Evolutionary conservation across 2,797 vertebrate genomes (phyloP).

Genomic region (Arctocebus calabarensis): DNA sequence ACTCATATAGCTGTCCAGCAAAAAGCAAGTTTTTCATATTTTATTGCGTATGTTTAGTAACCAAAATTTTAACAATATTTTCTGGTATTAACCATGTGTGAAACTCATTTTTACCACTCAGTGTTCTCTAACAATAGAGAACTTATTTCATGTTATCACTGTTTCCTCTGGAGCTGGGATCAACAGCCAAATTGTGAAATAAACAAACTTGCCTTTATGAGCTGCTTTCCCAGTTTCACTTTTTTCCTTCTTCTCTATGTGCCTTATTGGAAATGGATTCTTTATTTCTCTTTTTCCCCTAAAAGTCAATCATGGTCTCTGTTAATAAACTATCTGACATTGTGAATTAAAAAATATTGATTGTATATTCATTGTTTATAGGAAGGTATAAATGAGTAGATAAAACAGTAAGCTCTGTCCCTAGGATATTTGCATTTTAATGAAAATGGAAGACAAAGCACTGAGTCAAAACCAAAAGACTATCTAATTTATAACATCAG

Average conservation of each 20-base stretch:
- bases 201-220: background rate
- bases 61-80: background rate
- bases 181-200: background rate
- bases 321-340: constrained; percentile 28
- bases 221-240: background rate
- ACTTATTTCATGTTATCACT: background rate
- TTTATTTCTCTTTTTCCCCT: background rate
- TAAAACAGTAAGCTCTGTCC: background rate
- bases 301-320: background rate
- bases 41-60: background rate
- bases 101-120: background rate
- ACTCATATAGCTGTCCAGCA: background rate
- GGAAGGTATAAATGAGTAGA: constrained; percentile 32
- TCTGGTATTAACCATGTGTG: background rate
- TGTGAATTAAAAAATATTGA: constrained; percentile 45
- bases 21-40: background rate
- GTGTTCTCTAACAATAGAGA: background rate
- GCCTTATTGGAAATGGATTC: background rate
- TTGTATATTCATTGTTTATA: background rate
- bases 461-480: constrained; percentile 9
- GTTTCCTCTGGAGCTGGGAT: background rate
- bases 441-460: constrained; percentile 45
- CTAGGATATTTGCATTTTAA: constrained; percentile 52
- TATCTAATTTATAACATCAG: background rate
- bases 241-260: background rate